phyloP scores from a whole-genome alignment of 2,888 invertebrate genomes.

The Acronicta leporina region DNA sequence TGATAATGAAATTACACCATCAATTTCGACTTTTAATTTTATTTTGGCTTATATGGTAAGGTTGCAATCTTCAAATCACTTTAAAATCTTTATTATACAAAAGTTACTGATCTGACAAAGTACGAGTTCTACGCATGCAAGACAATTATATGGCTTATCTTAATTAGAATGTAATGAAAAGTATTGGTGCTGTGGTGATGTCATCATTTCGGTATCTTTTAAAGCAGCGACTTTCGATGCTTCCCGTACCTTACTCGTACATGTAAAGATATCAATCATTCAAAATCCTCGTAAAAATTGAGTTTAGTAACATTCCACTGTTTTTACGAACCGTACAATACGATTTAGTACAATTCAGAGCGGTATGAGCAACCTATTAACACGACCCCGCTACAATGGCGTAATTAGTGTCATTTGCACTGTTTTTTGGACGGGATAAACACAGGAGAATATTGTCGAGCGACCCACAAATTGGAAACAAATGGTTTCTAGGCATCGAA shows the following conservation, averaged over 20 bases:
- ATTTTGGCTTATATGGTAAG: too few species aligned
- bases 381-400: conserved; percentile 76
- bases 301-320: conserved; percentile 32
- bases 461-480: conserved; percentile 84
- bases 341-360: conserved; percentile 68
- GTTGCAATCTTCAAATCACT: too few species aligned
- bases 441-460: conserved; percentile 83
- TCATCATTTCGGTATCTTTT: too few species aligned
- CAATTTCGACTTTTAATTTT: too few species aligned
- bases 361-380: conserved; percentile 82
- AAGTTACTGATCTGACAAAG: too few species aligned
- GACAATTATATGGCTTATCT: too few species aligned
- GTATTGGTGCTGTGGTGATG: too few species aligned
- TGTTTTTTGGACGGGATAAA: conserved; percentile 87
- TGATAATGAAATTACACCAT: background rate
- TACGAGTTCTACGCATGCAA: too few species aligned
- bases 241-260: background rate
- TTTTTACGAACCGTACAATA: conserved; percentile 32
- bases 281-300: conserved; percentile 17
- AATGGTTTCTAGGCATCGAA: conserved; percentile 77
- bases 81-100: too few species aligned
- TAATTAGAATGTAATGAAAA: too few species aligned
- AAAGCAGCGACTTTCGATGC: background rate
- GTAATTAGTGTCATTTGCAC: conserved; percentile 88
- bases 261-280: too few species aligned